These are phyloP conservation scores for Drosophila lacicola DNA, from an alignment of 2,888 invertebrate species.

Conservation along the genomic window DNA sequence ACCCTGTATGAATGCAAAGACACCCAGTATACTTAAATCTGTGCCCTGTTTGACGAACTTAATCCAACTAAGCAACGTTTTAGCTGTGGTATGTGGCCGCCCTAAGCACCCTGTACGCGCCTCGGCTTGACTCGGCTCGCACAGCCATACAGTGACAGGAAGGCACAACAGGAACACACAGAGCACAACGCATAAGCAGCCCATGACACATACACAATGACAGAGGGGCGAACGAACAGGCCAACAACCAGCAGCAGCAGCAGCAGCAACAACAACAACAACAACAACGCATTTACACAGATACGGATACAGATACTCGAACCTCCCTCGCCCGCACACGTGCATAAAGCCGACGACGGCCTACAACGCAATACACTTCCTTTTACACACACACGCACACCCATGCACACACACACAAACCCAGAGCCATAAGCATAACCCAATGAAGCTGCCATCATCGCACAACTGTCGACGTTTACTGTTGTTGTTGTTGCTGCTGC, in stretches of 20 bases:
- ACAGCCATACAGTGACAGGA: conserved; percentile 62
- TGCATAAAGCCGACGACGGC: conserved; percentile 66
- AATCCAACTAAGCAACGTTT: neutral
- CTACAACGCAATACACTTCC: conserved; percentile 80
- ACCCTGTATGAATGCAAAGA: conserved; percentile 8
- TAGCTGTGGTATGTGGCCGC: conserved; percentile 4
- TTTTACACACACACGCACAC: conserved; percentile 65
- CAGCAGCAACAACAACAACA: conserved; percentile 25
- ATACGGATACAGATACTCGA: conserved; percentile 81
- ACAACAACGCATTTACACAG: conserved; percentile 75
- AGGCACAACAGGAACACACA: conserved; percentile 66
- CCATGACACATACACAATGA: conserved; percentile 57
- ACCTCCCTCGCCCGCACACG: conserved; percentile 72
- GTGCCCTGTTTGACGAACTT: neutral
- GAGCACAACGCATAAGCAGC: conserved; percentile 65
- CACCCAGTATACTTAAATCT: conserved; percentile 9
- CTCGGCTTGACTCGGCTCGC: conserved; percentile 30
- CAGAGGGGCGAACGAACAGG: conserved; percentile 53
- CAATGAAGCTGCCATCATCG: conserved; percentile 76
- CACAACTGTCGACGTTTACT: conserved; percentile 68
- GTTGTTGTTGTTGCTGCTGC: conserved; percentile 22
- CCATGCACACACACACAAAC: conserved; percentile 9
- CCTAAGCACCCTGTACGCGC: conserved; percentile 46
- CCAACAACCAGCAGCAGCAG: conserved; percentile 49
- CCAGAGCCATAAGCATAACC: conserved; percentile 66